Conservation (phyloP, 2,113 vertebrate species). For the Poeciliopsis turrubarensis region DNA sequence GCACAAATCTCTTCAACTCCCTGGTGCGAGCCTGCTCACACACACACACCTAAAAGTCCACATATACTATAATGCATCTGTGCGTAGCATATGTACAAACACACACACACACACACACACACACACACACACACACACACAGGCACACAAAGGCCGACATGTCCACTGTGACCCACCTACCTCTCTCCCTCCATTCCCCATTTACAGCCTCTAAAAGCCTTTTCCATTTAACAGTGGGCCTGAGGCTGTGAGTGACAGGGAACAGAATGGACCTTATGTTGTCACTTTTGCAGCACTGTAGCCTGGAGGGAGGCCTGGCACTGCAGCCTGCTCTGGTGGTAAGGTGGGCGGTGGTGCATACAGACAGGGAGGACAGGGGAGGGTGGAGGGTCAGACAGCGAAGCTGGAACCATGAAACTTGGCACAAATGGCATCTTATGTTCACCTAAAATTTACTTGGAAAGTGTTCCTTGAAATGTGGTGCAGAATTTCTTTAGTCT, state of each 20-base stretch:
- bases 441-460: conserved; percentile 39
- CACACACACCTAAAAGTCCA: not conserved
- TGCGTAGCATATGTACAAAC: not conserved
- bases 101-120: not conserved
- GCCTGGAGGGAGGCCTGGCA: conserved; percentile 76
- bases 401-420: conserved; percentile 40
- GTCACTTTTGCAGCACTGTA: conserved; percentile 71
- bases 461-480: conserved; percentile 38
- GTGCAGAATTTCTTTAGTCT: conserved; percentile 23
- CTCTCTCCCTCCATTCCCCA: conserved; percentile 55
- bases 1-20: conserved; percentile 19
- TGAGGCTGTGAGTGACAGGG: conserved; percentile 77
- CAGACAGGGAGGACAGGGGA: conserved; percentile 2
- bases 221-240: conserved; percentile 76
- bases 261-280: conserved; percentile 81
- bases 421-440: conserved; percentile 50
- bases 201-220: conserved; percentile 79
- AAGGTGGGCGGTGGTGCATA: conserved; percentile 25
- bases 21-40: conserved; percentile 17
- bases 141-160: conserved; percentile 38
- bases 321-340: conserved; percentile 60
- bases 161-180: conserved; percentile 62
- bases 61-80: not conserved
- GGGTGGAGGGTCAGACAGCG: not conserved
- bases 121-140: conserved; percentile 3